Evolutionary conservation across 1,140 invertebrate genomes (phyloP).

Genomic region (Phymastichus coffea): DNA sequence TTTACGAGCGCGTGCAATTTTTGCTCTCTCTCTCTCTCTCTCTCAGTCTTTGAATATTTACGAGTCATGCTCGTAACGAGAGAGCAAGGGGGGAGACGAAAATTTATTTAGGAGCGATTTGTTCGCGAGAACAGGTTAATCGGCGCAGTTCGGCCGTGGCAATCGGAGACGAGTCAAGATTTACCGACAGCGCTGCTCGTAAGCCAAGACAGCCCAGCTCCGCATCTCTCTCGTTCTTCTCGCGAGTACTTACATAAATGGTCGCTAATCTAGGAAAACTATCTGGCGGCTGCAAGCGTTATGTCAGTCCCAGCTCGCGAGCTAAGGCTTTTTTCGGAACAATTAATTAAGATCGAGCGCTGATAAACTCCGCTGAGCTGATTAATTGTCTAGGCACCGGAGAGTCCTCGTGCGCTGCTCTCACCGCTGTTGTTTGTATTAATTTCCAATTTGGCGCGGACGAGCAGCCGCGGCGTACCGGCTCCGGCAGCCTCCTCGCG

Average conservation of each 20-base stretch:
- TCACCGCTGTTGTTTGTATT: slow-evolving; percentile 12
- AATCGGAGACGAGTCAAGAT: too few species aligned
- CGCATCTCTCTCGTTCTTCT: slow-evolving; percentile 23
- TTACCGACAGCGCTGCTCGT: slow-evolving; percentile 45
- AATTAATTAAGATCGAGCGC: slow-evolving; percentile 22
- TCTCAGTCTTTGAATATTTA: too few species aligned
- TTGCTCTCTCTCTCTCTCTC: too few species aligned
- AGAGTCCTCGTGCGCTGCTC: too few species aligned
- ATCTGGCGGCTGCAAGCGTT: slow-evolving; percentile 21
- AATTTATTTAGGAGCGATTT: slow-evolving; percentile 22
- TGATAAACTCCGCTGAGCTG: background rate
- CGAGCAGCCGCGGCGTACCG: background rate
- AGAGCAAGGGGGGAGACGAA: too few species aligned
- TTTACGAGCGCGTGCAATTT: too few species aligned
- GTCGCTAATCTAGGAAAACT: slow-evolving; percentile 48
- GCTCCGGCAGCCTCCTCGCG: background rate
- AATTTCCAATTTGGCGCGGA: slow-evolving; percentile 9
- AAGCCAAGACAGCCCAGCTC: slow-evolving; percentile 33
- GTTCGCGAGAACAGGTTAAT: slow-evolving; percentile 45
- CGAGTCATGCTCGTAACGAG: too few species aligned
- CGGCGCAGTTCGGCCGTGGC: too few species aligned
- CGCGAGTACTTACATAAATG: slow-evolving; percentile 37
- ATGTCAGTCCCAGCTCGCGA: background rate
- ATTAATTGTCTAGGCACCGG: slow-evolving; percentile 1
- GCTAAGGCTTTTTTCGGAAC: slow-evolving; percentile 13